A percentile compares a stretch with the other conserved stretches of the same genome.
phyloP scores from a whole-genome alignment of 2,113 vertebrate genomes.

The Telmatochromis sp. region DNA sequence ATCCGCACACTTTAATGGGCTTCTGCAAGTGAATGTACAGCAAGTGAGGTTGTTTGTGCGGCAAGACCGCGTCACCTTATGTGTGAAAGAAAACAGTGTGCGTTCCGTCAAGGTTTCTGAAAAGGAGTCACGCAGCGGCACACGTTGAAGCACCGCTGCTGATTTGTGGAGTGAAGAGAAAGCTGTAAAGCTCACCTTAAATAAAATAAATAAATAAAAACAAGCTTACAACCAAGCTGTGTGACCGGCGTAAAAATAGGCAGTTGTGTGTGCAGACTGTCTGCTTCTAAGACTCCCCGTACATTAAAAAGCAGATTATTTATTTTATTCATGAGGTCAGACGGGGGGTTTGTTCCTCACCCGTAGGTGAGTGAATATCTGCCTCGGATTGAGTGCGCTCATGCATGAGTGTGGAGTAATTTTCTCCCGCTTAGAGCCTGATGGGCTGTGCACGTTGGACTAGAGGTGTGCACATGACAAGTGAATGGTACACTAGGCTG shows the following conservation, averaged over 20 bases:
- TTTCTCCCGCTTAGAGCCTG: constrained; percentile 9
- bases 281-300: not conserved
- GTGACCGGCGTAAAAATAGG: not conserved
- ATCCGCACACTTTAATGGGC: not conserved
- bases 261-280: not conserved
- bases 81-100: not conserved
- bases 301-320: not conserved
- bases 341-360: not conserved
- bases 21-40: not conserved
- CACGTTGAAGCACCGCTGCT: not conserved
- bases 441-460: constrained; percentile 36
- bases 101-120: not conserved
- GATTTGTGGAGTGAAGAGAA: not conserved
- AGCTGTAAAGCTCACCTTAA: not conserved
- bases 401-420: constrained; percentile 8
- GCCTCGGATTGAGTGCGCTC: not conserved
- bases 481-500: not conserved
- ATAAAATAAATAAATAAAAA: not conserved
- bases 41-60: not conserved
- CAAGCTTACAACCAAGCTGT: not conserved
- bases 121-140: not conserved
- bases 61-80: not conserved
- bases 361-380: constrained; percentile 9
- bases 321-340: constrained; percentile 11
- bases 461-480: constrained; percentile 3